A percentile compares a stretch with the other conserved stretches of the same genome.
Evolutionary conservation across 2,113 vertebrate genomes (phyloP).

Genomic region (Mobula hypostoma): DNA sequence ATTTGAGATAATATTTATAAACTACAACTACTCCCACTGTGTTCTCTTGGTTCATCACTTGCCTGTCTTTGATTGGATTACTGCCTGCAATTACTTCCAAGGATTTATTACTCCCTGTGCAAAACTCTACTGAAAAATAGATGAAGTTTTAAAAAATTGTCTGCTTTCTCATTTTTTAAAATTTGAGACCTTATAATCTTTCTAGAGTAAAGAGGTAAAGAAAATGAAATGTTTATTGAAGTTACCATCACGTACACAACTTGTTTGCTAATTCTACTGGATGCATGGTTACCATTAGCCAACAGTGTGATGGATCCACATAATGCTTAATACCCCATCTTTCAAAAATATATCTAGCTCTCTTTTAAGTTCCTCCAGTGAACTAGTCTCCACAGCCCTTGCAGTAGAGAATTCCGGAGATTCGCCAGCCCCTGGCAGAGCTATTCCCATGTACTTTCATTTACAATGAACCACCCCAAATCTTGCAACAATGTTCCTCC

Average conservation of each 20-base stretch:
- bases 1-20: slow-evolving; percentile 2
- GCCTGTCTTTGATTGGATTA: not conserved
- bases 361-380: no score
- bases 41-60: not conserved
- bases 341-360: no score
- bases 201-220: not conserved
- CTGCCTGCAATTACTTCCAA: not conserved
- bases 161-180: not conserved
- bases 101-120: not conserved
- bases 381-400: no score
- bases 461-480: no score
- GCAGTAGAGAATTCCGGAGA: no score
- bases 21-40: not conserved
- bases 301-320: not conserved
- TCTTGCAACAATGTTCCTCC: no score
- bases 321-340: no score
- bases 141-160: not conserved
- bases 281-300: not conserved
- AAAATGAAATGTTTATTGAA: not conserved
- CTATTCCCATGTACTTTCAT: no score
- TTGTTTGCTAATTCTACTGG: not conserved
- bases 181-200: not conserved
- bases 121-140: not conserved
- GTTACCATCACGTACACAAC: not conserved
- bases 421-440: no score